A percentile compares a stretch with the other conserved stretches of the same genome.
phyloP scores from a whole-genome alignment of 2,113 vertebrate genomes.

The Silurus meridionalis region DNA sequence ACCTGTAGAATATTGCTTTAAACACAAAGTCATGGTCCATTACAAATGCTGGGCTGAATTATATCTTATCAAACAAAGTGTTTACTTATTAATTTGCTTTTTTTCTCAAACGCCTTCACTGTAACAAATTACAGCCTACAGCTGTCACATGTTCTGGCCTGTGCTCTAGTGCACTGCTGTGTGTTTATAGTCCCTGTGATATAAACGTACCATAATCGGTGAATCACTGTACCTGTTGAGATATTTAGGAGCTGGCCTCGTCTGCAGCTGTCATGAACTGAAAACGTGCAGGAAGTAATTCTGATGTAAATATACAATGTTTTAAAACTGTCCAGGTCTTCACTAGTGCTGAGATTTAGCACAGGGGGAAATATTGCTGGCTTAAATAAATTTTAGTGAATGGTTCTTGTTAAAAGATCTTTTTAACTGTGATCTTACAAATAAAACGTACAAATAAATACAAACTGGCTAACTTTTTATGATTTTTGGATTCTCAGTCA shows the following conservation, averaged over 20 bases:
- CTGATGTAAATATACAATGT: constrained; percentile 66
- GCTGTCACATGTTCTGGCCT: constrained; percentile 30
- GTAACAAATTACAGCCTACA: constrained; percentile 27
- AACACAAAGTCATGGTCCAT: constrained; percentile 24
- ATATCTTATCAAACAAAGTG: constrained; percentile 37
- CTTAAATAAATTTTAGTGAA: constrained; percentile 14
- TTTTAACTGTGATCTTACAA: no score
- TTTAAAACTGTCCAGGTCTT: constrained; percentile 73
- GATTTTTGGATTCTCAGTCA: neutral
- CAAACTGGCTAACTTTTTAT: neutral
- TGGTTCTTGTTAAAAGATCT: neutral
- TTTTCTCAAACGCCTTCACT: constrained; percentile 41
- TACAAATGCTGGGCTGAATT: constrained; percentile 35
- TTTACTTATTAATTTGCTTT: constrained; percentile 52
- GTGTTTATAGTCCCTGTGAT: constrained; percentile 45
- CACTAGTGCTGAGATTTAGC: constrained; percentile 58
- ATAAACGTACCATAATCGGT: constrained; percentile 43
- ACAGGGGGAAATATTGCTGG: constrained; percentile 33
- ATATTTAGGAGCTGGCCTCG: constrained; percentile 50
- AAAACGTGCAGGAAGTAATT: constrained; percentile 68
- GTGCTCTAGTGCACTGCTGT: constrained; percentile 25
- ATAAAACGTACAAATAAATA: neutral
- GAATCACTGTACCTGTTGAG: constrained; percentile 47
- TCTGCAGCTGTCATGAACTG: constrained; percentile 58
- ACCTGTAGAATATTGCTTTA: neutral